phyloP scores from a whole-genome alignment of 2,888 invertebrate genomes.

The Chaetogeoica ovagalla region DNA sequence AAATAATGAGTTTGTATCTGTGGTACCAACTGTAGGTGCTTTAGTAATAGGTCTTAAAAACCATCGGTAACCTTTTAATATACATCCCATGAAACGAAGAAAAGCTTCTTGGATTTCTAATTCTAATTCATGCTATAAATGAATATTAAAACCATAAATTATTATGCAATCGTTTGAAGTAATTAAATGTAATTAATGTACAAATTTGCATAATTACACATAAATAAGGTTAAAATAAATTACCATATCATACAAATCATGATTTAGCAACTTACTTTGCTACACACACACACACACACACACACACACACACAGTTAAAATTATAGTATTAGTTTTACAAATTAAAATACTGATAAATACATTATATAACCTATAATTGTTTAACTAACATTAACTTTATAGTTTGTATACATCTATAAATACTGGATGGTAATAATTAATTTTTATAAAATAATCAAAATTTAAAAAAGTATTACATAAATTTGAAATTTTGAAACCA shows the following conservation, averaged over 20 bases:
- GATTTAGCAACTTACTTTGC: too few species aligned
- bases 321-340: too few species aligned
- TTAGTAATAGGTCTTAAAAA: slow-evolving; percentile 90
- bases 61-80: slow-evolving; percentile 85
- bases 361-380: too few species aligned
- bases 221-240: too few species aligned
- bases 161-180: not conserved
- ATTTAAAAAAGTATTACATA: not conserved
- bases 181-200: not conserved
- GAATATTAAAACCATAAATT: slow-evolving; percentile 11
- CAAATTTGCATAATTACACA: not conserved
- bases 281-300: too few species aligned
- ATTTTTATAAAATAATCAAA: not conserved
- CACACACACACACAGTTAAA: too few species aligned
- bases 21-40: slow-evolving; percentile 90
- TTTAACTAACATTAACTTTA: too few species aligned
- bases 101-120: slow-evolving; percentile 96
- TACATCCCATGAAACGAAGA: slow-evolving; percentile 89
- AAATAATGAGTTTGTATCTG: slow-evolving; percentile 92
- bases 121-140: slow-evolving; percentile 77
- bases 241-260: too few species aligned
- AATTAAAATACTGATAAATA: too few species aligned
- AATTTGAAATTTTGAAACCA: too few species aligned
- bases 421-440: not conserved
- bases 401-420: not conserved